A percentile compares a stretch with the other conserved stretches of the same genome.
Conservation (phyloP, 2,797 vertebrate species). For the Anabacerthia variegaticeps region DNA sequence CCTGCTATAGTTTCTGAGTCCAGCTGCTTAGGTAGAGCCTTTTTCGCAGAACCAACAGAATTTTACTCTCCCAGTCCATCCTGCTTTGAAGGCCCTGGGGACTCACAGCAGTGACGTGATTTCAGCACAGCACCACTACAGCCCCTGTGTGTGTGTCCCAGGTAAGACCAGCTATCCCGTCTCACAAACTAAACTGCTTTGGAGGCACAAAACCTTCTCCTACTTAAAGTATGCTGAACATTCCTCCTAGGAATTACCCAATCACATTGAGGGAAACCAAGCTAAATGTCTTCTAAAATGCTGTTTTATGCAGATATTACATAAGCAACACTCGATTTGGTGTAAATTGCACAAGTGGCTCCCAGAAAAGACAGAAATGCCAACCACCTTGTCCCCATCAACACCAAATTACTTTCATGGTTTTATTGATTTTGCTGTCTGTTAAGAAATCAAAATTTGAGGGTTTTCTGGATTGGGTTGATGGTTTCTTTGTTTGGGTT, state of each 20-base stretch:
- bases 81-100: background rate
- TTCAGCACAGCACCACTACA: background rate
- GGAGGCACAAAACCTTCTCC: background rate
- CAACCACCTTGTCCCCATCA: background rate
- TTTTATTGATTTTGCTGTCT: background rate
- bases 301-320: background rate
- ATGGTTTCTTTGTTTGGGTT: fast-evolving
- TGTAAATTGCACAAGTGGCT: background rate
- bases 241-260: background rate
- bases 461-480: fast-evolving
- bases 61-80: background rate
- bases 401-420: background rate
- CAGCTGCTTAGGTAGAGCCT: background rate
- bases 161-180: background rate
- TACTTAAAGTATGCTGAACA: background rate
- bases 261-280: background rate
- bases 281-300: background rate
- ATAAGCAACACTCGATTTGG: background rate
- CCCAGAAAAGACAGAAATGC: background rate
- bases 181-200: background rate
- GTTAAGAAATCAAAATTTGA: background rate
- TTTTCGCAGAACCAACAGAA: background rate
- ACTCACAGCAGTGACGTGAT: background rate
- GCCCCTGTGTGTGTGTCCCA: fast-evolving
- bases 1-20: background rate